phyloP scores from a whole-genome alignment of 2,888 invertebrate genomes.

The Drosophila kuntzei region DNA sequence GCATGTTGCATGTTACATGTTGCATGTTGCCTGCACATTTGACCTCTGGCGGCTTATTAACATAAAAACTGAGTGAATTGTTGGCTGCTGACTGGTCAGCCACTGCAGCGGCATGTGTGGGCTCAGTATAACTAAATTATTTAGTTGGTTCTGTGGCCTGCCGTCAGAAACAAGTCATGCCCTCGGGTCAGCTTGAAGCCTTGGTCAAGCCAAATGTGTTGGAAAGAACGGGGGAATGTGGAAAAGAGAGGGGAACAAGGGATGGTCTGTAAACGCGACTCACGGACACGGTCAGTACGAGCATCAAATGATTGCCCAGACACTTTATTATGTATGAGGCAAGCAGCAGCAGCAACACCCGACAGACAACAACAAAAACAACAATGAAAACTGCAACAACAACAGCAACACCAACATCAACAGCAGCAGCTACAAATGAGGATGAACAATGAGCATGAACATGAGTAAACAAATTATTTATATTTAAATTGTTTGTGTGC shows the following conservation, averaged over 20 bases:
- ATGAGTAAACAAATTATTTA: constrained; percentile 77
- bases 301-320: constrained; percentile 80
- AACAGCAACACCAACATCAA: constrained; percentile 24
- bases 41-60: constrained; percentile 61
- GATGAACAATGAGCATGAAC: constrained; percentile 73
- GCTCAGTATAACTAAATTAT: constrained; percentile 77
- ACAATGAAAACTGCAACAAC: constrained; percentile 30
- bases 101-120: constrained; percentile 41
- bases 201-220: constrained; percentile 30
- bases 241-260: neutral
- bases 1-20: constrained; percentile 15
- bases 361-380: constrained; percentile 42
- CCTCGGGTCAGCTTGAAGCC: constrained; percentile 18
- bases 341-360: constrained; percentile 33
- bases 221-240: neutral
- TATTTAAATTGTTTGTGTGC: constrained; percentile 77
- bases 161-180: constrained; percentile 52
- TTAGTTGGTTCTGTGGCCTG: constrained; percentile 70
- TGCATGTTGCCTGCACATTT: constrained; percentile 21
- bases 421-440: constrained; percentile 50
- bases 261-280: constrained; percentile 39
- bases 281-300: constrained; percentile 63
- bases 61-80: constrained; percentile 62
- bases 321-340: constrained; percentile 81
- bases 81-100: constrained; percentile 57